Base-by-base conservation (phyloP, 2,888 invertebrate species). In the Sthenelais limicola region DNA sequence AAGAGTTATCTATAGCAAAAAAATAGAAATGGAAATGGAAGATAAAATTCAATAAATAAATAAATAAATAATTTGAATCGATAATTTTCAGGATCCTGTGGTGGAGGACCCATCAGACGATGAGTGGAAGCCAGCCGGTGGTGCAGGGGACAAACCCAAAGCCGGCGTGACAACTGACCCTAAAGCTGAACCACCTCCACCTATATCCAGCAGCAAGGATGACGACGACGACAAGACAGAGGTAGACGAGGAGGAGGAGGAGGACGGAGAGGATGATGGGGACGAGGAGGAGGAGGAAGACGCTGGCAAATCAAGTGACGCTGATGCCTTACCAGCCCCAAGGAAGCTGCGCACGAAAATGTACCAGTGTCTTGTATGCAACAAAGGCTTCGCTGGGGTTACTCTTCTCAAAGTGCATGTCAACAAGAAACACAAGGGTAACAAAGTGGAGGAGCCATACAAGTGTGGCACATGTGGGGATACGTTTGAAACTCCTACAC, bases 41-140 rank as follows among this genome's bases (percentile, higher is more conserved):
- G n/a, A n/a, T n/a, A n/a, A n/a, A n/a, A n/a, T n/a, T n/a, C n/a
- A n/a, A n/a, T n/a, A n/a, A n/a, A n/a, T n/a, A n/a, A n/a, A n/a
- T n/a, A n/a, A n/a, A n/a, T n/a, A n/a, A n/a, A n/a, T n/a, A n/a
- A n/a, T n/a, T n/a, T n/a, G n/a, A n/a, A n/a, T n/a, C n/a, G n/a
- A n/a, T n/a, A n/a, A n/a, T n/a, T n/a, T n/a, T n/a, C n/a, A n/a
- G n/a, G n/a, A n/a, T n/a, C n/a, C n/a, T 7, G 38, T 21, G 56
- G 12, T 26, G 35, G 62, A 62, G 24, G 62, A 62, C 21, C 38
- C 21, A 26, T 24, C 62, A 62, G 62, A 62, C 26, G 38, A 62
- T n/a, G 62, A 62, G 24, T 62, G 62, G 62, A 62, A 33, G 21
- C 62, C 62, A n/a, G n/a, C n/a, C n/a, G n/a, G n/a, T n/a, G n/a